These are phyloP conservation scores for Psammodynastes pulverulentus DNA, from an alignment of 2,113 vertebrate species.

Conservation along the genomic window DNA sequence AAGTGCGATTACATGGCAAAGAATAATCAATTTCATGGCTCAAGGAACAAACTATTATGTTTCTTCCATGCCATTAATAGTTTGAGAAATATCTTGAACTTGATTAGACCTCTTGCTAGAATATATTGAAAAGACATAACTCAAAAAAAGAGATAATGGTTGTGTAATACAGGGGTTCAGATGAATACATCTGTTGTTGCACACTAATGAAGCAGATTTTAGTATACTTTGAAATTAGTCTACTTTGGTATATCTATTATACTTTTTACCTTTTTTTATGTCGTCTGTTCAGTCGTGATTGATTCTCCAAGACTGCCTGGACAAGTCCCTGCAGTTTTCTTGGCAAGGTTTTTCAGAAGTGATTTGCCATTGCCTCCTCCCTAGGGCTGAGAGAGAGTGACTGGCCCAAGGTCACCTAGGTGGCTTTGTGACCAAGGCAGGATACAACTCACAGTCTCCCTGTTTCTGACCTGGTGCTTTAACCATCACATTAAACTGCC, in stretches of 20 bases:
- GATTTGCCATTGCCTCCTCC: no score
- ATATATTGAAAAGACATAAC: background rate
- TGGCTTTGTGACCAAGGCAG: no score
- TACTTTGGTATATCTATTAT: background rate
- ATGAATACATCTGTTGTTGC: background rate
- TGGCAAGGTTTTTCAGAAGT: no score
- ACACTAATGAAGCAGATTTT: background rate
- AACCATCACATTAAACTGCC: no score
- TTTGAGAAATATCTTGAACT: background rate
- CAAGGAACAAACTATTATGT: slow-evolving; percentile 43
- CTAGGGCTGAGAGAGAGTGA: no score
- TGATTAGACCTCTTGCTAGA: background rate
- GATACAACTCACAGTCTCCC: no score
- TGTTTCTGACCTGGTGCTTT: no score
- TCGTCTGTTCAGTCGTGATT: background rate
- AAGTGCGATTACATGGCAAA: slow-evolving; percentile 46
- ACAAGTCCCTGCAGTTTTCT: no score
- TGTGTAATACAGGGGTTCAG: background rate
- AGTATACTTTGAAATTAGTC: background rate
- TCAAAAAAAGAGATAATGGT: background rate
- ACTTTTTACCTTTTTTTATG: background rate
- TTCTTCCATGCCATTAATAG: background rate
- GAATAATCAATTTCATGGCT: slow-evolving; percentile 24
- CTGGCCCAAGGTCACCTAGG: no score
- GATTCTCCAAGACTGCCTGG: background rate